Base-by-base conservation (phyloP, 2,113 vertebrate genomes). In the Thymallus thymallus region DNA sequence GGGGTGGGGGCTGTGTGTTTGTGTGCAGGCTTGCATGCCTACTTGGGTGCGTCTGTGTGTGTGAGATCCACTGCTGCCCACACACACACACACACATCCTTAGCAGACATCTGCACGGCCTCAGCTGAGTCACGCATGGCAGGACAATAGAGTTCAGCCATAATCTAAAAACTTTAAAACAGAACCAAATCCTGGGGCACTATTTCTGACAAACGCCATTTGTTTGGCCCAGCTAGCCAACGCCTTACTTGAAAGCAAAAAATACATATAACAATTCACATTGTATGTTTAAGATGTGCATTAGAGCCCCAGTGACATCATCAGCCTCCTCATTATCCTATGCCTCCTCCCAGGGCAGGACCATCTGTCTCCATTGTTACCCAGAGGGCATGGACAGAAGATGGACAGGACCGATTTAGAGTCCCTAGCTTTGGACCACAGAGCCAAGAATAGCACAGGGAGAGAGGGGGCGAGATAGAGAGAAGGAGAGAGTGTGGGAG, bases 311-410 rank as follows among this genome's bases (percentile, higher is more conserved):
- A 23, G 3, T n/a, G 60, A 22, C 22, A 10, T 12, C 35, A 6
- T 61, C 60, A 61, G 22, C 20, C 6, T 61, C 0, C 60, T 61
- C 22, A 22, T 61, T 61, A 61, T 22, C 22, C 9, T 13, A 61
- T 22, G 9, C 7, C 74, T 66, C 62, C 76, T 76, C 76, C 74
- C 67, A 9, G 45, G 80, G 80, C 77, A 79, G 71, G 68, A 74
- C 77, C 81, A 82, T 82, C 77, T 82, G 77, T 82, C 72, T 65
- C 23, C 71, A 82, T 64, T 71, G 71, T 72, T 72, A 55, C 62
- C 46, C 63, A 66, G 78, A 26, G 68, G 68, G 51, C 22, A 56
- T 4, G 45, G 32, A 75, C 16, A 68, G 75, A 70, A 66, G 24
- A 20, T 70, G 60, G 48, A 66, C 7, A 65, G 70, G 66, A 69